Base-by-base conservation (phyloP, 2,797 vertebrate genomes). In the Megalops cyprinoides region DNA sequence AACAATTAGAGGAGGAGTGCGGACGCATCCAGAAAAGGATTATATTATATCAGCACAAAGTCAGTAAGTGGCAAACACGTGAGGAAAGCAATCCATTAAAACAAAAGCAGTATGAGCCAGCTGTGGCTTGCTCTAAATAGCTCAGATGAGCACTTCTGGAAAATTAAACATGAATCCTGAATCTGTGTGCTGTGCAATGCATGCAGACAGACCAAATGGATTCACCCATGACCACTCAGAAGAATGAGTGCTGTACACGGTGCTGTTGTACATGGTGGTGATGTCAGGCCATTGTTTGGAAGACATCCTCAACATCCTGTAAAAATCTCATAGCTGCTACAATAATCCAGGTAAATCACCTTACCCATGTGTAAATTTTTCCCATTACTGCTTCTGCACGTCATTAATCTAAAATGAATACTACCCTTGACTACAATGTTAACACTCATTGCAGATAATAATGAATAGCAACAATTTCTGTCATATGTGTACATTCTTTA, bases 11-110 rank as follows among this genome's bases (percentile, higher is more conserved):
- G n/a, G 49, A 34, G n/a, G 25, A 62, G 55, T 20, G 20, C 7
- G 62, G 34, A 49, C 28, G 2, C 53, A 76, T 58, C 44, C 53
- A 82, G 28, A 25, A 74, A 49, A 80, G 31, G 79, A 58, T 69
- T 69, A 51, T 55, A 23, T 82, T 48, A 53, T 80, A 67, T 74
- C 58, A 80, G 71, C 77, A 78, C 25, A 69, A 37, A 55, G 78
- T 65, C 79, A 28, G 34, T 80, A n/a, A 78, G 69, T 75, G 34
- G 55, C 62, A 58, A 74, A 77, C 42, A 65, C 67, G 71, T 77
- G 34, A 56, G 39, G 34, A 46, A 65, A 67, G 67, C 28, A n/a
- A 74, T 15, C 42, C 8, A 67, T 83, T 79, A 79, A 60, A 56
- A 37, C 15, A 20, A 49, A 34, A 60, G 46, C 74, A 42, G 14